These are phyloP conservation scores for Cyrtorhinus lividipennis DNA, from an alignment of 1,140 invertebrate genomes.

Conservation along the genomic window DNA sequence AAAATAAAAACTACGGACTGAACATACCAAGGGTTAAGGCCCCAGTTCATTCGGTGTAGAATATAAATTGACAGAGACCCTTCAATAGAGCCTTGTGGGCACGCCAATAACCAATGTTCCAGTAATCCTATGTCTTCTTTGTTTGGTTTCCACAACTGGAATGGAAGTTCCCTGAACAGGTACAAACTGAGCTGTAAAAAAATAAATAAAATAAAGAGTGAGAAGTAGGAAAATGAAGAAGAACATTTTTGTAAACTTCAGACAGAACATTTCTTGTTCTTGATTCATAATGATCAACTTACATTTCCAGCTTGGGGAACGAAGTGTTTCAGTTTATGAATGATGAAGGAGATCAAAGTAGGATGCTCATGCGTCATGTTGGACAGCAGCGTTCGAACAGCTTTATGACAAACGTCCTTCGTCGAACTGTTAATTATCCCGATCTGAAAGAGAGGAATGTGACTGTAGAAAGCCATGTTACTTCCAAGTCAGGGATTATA, in stretches of 20 bases:
- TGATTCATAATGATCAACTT: conserved; percentile 23
- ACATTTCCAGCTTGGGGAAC: conserved; percentile 48
- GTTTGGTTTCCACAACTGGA: conserved; percentile 50
- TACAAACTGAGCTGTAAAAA: conserved; percentile 40
- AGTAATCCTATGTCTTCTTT: conserved; percentile 52
- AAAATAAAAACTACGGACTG: background rate
- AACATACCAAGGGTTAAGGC: conserved; percentile 31
- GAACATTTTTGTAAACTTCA: background rate
- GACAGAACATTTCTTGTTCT: too few relatives aligned
- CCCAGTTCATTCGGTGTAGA: conserved; percentile 59
- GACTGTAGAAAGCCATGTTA: too few relatives aligned
- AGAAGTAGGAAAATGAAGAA: background rate
- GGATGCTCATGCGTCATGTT: conserved; percentile 56
- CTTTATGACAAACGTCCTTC: conserved; percentile 59
- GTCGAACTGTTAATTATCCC: conserved; percentile 57
- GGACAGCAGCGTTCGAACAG: conserved; percentile 52
- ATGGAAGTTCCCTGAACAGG: conserved; percentile 57
- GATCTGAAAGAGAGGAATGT: conserved; percentile 49
- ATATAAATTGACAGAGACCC: conserved; percentile 55
- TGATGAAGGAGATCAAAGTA: conserved; percentile 48
- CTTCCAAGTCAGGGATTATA: too few relatives aligned
- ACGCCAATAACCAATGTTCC: conserved; percentile 48
- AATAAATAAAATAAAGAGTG: background rate
- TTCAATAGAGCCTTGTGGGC: conserved; percentile 40
- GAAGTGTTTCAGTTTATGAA: conserved; percentile 44